Conservation (phyloP, 2,113 vertebrate genomes). For the Crotalus helleri region DNA sequence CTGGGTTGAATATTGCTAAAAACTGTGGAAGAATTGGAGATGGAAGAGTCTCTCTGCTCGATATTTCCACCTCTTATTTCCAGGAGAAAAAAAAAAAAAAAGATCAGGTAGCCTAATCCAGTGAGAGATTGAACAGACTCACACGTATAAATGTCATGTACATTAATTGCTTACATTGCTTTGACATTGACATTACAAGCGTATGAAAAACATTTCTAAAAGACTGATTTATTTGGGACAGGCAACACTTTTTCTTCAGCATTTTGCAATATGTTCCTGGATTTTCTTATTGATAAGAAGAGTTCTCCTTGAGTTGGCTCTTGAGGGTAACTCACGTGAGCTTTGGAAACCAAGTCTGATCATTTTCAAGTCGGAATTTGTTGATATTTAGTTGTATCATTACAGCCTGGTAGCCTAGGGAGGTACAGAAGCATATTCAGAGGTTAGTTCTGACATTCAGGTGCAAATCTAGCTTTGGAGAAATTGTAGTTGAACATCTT, state of each 20-base stretch:
- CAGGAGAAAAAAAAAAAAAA: neutral
- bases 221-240: neutral
- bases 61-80: neutral
- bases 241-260: neutral
- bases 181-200: neutral
- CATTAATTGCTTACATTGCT: neutral
- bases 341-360: neutral
- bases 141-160: neutral
- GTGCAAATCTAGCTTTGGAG: neutral
- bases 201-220: neutral
- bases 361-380: neutral
- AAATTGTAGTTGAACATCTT: neutral
- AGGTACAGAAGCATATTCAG: neutral
- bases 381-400: neutral
- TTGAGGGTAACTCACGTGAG: neutral
- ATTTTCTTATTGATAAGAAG: neutral
- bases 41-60: neutral
- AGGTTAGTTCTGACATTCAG: neutral
- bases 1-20: neutral
- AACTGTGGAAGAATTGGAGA: neutral
- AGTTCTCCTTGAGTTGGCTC: neutral
- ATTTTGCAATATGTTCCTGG: neutral
- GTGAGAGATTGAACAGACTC: neutral
- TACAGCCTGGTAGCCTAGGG: neutral
- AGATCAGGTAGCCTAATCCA: neutral